A percentile compares a stretch with the other conserved stretches of the same genome.
phyloP scores from a whole-genome alignment of 2,797 vertebrate genomes.

The Xyrichtys novacula region DNA sequence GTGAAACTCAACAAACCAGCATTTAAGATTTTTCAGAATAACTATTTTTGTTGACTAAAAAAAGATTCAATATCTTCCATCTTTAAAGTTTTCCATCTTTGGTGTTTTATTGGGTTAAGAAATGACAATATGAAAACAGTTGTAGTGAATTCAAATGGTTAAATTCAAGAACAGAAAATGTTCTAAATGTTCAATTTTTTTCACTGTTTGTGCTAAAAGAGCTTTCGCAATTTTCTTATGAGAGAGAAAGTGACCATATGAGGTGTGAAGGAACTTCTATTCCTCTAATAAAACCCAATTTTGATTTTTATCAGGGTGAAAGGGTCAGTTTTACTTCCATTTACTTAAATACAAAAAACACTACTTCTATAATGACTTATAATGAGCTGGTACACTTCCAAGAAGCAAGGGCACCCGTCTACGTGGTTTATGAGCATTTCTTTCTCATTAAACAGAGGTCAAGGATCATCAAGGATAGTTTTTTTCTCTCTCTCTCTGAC shows the following conservation, averaged over 20 bases:
- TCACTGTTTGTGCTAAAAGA: no score
- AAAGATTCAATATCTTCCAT: no score
- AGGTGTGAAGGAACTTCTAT: constrained; percentile 1
- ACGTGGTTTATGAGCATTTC: constrained; percentile 55
- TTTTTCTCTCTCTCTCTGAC: background rate
- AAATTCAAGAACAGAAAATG: no score
- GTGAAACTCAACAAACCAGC: no score
- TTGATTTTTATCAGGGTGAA: constrained; percentile 18
- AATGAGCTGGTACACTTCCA: constrained; percentile 61
- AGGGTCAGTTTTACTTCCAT: background rate
- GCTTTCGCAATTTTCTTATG: background rate
- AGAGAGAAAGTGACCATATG: background rate
- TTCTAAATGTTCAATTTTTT: no score
- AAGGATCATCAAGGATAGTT: constrained; percentile 37
- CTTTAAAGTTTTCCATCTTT: no score
- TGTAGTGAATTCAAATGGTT: no score
- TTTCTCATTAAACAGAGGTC: constrained; percentile 74
- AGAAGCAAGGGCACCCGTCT: constrained; percentile 54
- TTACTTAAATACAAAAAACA: constrained; percentile 7
- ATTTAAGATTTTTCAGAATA: no score
- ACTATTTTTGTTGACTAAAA: no score
- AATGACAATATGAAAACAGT: no score
- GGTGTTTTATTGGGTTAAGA: no score
- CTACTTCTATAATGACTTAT: constrained; percentile 40
- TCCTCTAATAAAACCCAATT: background rate